A percentile compares a stretch with the other conserved stretches of the same genome.
phyloP scores from a whole-genome alignment of 1,140 invertebrate species.

The Drosophila sturtevanti region DNA sequence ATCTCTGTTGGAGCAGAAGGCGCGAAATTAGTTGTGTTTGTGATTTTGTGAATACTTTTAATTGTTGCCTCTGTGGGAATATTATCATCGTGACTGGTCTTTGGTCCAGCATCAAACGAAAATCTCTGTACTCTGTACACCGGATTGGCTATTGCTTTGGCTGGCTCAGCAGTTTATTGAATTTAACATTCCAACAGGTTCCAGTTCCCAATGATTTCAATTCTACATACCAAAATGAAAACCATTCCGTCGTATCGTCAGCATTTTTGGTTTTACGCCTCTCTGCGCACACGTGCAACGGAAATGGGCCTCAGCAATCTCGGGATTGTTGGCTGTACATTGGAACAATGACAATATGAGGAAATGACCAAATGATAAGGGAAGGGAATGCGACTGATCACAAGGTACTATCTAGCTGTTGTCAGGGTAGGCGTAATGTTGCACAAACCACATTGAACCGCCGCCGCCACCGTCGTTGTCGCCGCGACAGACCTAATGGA shows the following conservation, averaged over 20 bases:
- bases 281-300: constrained; percentile 63
- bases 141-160: not conserved
- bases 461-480: constrained; percentile 12
- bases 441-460: constrained; percentile 15
- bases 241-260: constrained; percentile 17
- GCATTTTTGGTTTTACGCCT: constrained; percentile 51
- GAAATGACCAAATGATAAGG: constrained; percentile 44
- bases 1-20: constrained; percentile 21
- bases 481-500: constrained; percentile 38
- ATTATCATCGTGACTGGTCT: constrained; percentile 27
- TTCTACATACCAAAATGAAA: constrained; percentile 13
- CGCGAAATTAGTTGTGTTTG: constrained; percentile 52
- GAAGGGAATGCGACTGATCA: constrained; percentile 12
- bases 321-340: not conserved
- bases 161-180: constrained; percentile 33
- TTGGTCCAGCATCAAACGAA: not conserved
- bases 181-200: constrained; percentile 34
- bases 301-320: constrained; percentile 42
- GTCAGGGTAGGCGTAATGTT: constrained; percentile 17
- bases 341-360: constrained; percentile 45
- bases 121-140: not conserved
- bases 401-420: constrained; percentile 13
- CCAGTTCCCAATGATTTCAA: constrained; percentile 1
- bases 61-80: constrained; percentile 56
- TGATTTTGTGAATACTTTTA: constrained; percentile 67